Evolutionary conservation across 2,888 invertebrate genomes (phyloP).

Genomic region (Gasteruption jaculator): DNA sequence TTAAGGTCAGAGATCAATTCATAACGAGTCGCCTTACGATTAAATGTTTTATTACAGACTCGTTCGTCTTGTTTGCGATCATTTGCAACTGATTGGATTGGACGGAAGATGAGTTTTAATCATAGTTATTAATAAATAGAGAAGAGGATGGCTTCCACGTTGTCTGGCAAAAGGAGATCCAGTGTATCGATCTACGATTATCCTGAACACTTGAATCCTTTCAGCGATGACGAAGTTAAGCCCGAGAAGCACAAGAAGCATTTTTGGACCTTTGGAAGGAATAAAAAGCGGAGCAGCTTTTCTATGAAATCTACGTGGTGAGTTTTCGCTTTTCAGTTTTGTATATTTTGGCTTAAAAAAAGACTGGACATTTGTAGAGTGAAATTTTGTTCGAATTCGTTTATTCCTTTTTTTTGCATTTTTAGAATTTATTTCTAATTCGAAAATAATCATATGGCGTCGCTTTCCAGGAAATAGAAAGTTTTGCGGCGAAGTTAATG

Average conservation of each 20-base stretch:
- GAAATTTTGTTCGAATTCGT: too few relatives aligned
- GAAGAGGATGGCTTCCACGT: neutral
- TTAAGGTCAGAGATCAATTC: too few relatives aligned
- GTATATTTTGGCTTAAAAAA: too few relatives aligned
- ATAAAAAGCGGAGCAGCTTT: constrained; percentile 60
- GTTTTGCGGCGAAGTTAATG: too few relatives aligned
- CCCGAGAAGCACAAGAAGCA: constrained; percentile 39
- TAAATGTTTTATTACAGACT: neutral
- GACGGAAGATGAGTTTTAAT: neutral
- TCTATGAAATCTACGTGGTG: constrained; percentile 43
- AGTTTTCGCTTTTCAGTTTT: too few relatives aligned
- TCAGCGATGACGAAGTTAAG: constrained; percentile 58
- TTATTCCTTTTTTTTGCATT: too few relatives aligned
- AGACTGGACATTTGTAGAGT: too few relatives aligned
- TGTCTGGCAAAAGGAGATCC: constrained; percentile 48
- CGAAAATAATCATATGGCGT: too few relatives aligned
- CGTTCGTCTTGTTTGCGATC: neutral
- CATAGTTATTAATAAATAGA: constrained; percentile 14
- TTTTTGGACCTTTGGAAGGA: constrained; percentile 48
- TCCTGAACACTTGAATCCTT: constrained; percentile 74
- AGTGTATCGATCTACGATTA: constrained; percentile 63
- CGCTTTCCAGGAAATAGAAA: too few relatives aligned
- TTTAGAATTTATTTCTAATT: too few relatives aligned
- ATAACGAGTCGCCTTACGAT: constrained; percentile 12
- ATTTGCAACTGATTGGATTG: neutral